Evolutionary conservation across 37 sponge, comb jelly and placozoan species (phyloP).

Genomic region (Hexactinellida sp.): DNA sequence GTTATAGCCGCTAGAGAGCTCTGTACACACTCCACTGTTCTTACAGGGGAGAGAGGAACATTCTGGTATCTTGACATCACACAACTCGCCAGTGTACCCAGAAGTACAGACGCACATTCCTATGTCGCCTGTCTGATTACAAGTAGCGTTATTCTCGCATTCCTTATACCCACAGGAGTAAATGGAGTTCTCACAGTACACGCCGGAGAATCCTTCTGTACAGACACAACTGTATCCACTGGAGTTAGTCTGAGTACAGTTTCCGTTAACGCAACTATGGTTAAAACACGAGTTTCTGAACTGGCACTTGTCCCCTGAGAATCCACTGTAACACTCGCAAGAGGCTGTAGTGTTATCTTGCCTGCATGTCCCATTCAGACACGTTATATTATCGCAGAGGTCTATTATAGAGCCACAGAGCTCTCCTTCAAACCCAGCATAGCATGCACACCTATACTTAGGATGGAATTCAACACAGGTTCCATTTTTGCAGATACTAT

Average conservation of each 20-base stretch:
- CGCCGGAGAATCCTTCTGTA: neutral
- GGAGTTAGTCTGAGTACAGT: slow-evolving; percentile 23
- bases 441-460: neutral
- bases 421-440: neutral
- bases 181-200: neutral
- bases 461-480: neutral
- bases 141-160: neutral
- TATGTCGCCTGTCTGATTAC: neutral
- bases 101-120: neutral
- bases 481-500: slow-evolving; percentile 28
- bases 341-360: neutral
- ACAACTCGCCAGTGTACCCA: slow-evolving; percentile 21
- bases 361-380: slow-evolving; percentile 20
- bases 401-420: neutral
- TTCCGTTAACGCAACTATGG: slow-evolving; percentile 27
- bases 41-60: slow-evolving; percentile 20
- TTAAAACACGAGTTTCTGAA: slow-evolving; percentile 20
- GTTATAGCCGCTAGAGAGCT: neutral
- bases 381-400: neutral
- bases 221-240: slow-evolving; percentile 16
- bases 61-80: slow-evolving; percentile 10
- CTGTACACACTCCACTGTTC: slow-evolving; percentile 23
- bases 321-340: slow-evolving; percentile 28
- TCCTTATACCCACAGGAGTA: neutral
- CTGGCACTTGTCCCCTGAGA: slow-evolving; percentile 15